phyloP scores from a whole-genome alignment of 2,113 vertebrate species.

The Condylura cristata region DNA sequence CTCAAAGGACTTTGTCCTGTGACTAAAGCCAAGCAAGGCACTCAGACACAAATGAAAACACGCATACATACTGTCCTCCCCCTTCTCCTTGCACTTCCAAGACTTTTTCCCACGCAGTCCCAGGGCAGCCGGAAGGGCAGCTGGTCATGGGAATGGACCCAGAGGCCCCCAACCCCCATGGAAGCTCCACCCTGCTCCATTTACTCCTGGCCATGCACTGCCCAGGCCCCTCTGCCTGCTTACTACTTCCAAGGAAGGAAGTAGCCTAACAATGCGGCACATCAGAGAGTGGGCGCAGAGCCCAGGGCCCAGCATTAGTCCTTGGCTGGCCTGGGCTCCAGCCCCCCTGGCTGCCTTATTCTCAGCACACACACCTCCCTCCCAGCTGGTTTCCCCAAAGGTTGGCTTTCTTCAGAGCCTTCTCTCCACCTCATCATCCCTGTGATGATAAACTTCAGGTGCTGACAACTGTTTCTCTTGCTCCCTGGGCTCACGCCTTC shows the following conservation, averaged over 20 bases:
- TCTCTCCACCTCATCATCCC: not conserved
- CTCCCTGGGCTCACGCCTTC: not conserved
- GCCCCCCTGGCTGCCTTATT: not conserved
- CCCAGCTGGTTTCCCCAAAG: not conserved
- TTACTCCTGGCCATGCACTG: not conserved
- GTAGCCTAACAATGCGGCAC: constrained; percentile 70
- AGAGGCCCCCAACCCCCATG: not conserved
- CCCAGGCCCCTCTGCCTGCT: not conserved
- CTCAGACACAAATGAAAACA: constrained; percentile 45
- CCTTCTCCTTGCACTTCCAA: not conserved
- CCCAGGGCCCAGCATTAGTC: not conserved
- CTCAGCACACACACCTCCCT: not conserved
- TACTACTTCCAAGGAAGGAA: constrained; percentile 72
- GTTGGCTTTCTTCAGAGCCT: not conserved
- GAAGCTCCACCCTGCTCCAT: constrained; percentile 50
- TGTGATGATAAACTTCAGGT: not conserved
- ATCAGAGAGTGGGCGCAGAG: constrained; percentile 63
- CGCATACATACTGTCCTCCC: not conserved
- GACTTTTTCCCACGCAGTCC: constrained; percentile 67
- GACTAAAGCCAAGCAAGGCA: constrained; percentile 25
- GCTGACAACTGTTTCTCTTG: not conserved
- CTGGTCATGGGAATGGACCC: constrained; percentile 65
- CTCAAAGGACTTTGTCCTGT: constrained; percentile 52
- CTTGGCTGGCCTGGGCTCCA: not conserved
- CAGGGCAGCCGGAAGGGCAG: constrained; percentile 66